Evolutionary conservation across 2,113 vertebrate species (phyloP), one percentile per base, ranked within the genome.

Genomic region (Phaetusa simplex): DNA sequence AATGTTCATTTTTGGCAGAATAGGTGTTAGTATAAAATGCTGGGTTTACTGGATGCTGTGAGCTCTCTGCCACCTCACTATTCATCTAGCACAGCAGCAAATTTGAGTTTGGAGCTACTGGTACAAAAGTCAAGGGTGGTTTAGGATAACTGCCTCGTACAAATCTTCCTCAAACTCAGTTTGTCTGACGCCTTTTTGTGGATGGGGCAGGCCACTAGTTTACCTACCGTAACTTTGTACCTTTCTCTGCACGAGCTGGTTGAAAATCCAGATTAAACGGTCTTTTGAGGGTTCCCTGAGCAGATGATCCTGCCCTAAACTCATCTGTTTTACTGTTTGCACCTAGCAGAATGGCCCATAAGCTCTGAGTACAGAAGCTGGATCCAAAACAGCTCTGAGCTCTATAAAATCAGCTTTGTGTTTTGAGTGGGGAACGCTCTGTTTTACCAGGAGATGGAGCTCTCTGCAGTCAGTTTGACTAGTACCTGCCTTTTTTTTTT

Each of bases 361-460:
- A 59, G 14, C 64, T 78, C 42, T 12, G 22, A 58, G 50, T 49
- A 16, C 19, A 47, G 70, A n/a, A 71, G 50, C 11, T 55, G 67
- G 16, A 67, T 50, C 43, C 21, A 21, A 47, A 80, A 8, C 13
- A 73, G 26, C 53, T 66, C 50, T 10, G 70, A 77, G 59, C 38
- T 56, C 4, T 6, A 3, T 34, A 16, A 82, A 79, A 70, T 45
- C 36, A 53, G 13, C 50, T 43, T 69, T 50, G 21, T 49, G 40
- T 49, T 82, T 47, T 45, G n/a, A 40, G 32, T 43, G 16, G 62
- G 27, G 24, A 85, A 70, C 8, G 27, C 64, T 70, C 23, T 53
- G 13, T 67, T 94, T 49, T 30, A 24, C 92, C 92, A 78, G 88
- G 49, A 96, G 95, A 50, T 96, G 95, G 82, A 96, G 76, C 85